These are phyloP conservation scores for Deroptyus accipitrinus DNA, from an alignment of 2,113 vertebrate genomes.

Conservation along the genomic window DNA sequence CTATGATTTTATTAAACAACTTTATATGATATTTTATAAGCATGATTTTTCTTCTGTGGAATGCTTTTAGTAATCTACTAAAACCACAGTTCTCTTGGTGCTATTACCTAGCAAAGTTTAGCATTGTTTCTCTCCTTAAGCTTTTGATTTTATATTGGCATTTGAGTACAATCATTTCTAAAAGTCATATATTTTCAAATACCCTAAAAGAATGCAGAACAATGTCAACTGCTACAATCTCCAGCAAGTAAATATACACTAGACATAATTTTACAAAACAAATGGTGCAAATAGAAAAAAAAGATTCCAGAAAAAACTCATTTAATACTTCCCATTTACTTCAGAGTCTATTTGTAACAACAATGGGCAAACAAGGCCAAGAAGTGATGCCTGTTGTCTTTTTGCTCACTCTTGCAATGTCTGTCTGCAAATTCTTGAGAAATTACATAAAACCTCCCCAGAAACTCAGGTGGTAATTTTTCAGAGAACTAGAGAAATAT, in stretches of 20 bases:
- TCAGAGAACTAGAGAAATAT: neutral
- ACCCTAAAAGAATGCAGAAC: neutral
- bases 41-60: neutral
- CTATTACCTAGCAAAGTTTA: constrained; percentile 1
- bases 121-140: neutral
- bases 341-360: neutral
- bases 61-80: neutral
- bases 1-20: neutral
- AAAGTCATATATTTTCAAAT: neutral
- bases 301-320: neutral
- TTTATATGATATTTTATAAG: neutral
- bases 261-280: neutral
- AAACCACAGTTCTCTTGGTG: neutral
- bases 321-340: neutral
- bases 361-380: neutral
- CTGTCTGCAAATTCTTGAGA: neutral
- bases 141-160: neutral
- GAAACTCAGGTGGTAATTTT: neutral
- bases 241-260: neutral
- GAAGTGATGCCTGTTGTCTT: neutral
- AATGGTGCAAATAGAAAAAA: neutral
- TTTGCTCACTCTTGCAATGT: neutral
- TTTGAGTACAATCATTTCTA: neutral
- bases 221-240: neutral
- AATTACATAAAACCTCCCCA: neutral